Evolutionary conservation across 2,888 invertebrate species (phyloP), one percentile per base, ranked within the genome.

Genomic region (Caenorhabditis parvicauda): DNA sequence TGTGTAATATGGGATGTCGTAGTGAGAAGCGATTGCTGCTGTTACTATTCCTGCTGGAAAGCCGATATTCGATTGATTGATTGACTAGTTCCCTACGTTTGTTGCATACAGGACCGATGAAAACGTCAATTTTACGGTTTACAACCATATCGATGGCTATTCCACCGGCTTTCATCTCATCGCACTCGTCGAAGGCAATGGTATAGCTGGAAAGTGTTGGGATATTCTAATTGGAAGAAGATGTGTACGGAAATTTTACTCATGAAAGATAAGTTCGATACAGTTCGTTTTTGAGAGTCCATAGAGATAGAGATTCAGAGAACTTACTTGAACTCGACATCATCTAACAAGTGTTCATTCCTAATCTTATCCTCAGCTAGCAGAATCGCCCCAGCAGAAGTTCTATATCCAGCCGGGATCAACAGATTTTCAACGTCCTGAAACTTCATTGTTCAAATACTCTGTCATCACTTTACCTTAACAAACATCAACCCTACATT

Each of bases 71-170:
- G 1, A 7, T 2, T 4, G 19, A 37, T 12, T n/a, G 27, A 39
- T 48, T 7, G 17, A 25, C 4, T n/a, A 4, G 29, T 50, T 53
- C n/a, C n/a, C n/a, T 53, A 74, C 74, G 70, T 43, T 64, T 63
- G 46, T 65, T 72, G 51, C 71, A 74, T 9, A 69, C 67, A 1
- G 75, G 75, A 5, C 75, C 75, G 17, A 75, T 56, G 35, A 75
- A 62, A 7, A 67, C 70, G 43, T 74, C 74, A 1, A 72, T 67
- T 17, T 63, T 39, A 35, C 60, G 42, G 3, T 62, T 60, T 7
- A 59, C 54, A 25, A 67, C 60, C 39, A 70, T 29, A 3, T 61
- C 51, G 5, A 60, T 56, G 0, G 68, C 54, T 28, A 39, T 59
- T 17, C 74, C 73, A 25, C 70, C 74, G 0, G 72, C 67, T 2